Evolutionary conservation across 2,888 invertebrate genomes (phyloP).

Genomic region (Cynaeus angustus): DNA sequence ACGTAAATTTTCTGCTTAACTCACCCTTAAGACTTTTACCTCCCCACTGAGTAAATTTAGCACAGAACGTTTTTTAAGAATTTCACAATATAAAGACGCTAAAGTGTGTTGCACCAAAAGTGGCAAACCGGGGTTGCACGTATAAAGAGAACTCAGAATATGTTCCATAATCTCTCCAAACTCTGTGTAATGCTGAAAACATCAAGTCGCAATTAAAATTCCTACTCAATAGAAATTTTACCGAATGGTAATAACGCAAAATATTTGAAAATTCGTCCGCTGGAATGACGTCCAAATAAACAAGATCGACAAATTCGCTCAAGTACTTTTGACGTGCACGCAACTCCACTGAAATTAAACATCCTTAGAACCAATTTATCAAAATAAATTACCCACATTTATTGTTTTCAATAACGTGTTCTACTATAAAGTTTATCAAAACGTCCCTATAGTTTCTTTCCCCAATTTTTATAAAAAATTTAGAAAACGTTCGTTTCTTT

Average conservation of each 20-base stretch:
- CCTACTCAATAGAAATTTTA: neutral
- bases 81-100: slow-evolving; percentile 12
- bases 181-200: neutral
- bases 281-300: slow-evolving; percentile 11
- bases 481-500: slow-evolving; percentile 11
- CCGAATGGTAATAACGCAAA: slow-evolving; percentile 26
- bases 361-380: too few species aligned
- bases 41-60: slow-evolving; percentile 12
- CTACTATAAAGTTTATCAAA: slow-evolving; percentile 10
- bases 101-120: slow-evolving; percentile 24
- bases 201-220: neutral
- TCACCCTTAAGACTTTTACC: slow-evolving; percentile 6
- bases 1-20: neutral
- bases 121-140: neutral
- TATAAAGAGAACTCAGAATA: neutral
- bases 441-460: slow-evolving; percentile 1
- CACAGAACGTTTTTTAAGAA: neutral
- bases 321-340: slow-evolving; percentile 3
- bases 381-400: neutral
- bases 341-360: slow-evolving; percentile 4
- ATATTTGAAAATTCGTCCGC: slow-evolving; percentile 24
- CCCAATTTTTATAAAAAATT: slow-evolving; percentile 15
- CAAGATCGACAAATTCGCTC: slow-evolving; percentile 7
- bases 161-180: neutral
- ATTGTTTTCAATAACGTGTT: slow-evolving; percentile 7